Percentiles rank a stretch among this genome's conserved stretches.
Evolutionary conservation across 2,888 invertebrate genomes (phyloP).

Genomic region (Zygaena filipendulae): DNA sequence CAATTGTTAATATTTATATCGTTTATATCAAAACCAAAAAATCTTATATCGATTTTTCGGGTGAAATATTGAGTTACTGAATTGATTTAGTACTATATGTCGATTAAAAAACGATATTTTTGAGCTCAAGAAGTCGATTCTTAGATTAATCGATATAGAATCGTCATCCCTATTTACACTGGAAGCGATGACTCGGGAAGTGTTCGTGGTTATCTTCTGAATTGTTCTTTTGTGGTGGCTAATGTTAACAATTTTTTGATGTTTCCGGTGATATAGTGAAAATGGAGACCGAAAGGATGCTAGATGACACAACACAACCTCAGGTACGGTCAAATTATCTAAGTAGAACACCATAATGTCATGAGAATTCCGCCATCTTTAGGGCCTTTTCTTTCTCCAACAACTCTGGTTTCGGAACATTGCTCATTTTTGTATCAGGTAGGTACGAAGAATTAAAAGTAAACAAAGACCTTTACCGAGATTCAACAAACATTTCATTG

Average conservation of each 20-base stretch:
- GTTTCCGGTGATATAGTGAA: constrained; percentile 76
- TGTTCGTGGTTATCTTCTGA: constrained; percentile 9
- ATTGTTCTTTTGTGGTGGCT: constrained; percentile 47
- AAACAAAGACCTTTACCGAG: no score
- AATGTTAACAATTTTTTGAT: constrained; percentile 56
- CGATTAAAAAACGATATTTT: no score
- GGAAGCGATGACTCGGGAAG: constrained; percentile 27
- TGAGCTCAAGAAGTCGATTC: no score
- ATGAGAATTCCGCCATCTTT: constrained; percentile 60
- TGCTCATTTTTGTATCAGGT: constrained; percentile 21
- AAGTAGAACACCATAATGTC: constrained; percentile 55
- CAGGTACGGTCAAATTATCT: constrained; percentile 42
- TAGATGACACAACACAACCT: constrained; percentile 74
- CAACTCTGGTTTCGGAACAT: constrained; percentile 31
- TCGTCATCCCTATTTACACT: no score
- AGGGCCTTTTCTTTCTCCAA: constrained; percentile 30
- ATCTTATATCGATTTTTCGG: no score
- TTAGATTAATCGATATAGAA: no score
- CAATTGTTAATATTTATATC: no score
- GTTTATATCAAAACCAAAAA: no score
- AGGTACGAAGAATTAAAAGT: no score
- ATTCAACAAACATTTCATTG: no score
- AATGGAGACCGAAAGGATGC: constrained; percentile 93
- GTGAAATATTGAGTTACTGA: no score
- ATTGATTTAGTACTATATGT: no score